Evolutionary conservation across 1,140 invertebrate genomes (phyloP).

Genomic region (Bilobella aurantiaca): DNA sequence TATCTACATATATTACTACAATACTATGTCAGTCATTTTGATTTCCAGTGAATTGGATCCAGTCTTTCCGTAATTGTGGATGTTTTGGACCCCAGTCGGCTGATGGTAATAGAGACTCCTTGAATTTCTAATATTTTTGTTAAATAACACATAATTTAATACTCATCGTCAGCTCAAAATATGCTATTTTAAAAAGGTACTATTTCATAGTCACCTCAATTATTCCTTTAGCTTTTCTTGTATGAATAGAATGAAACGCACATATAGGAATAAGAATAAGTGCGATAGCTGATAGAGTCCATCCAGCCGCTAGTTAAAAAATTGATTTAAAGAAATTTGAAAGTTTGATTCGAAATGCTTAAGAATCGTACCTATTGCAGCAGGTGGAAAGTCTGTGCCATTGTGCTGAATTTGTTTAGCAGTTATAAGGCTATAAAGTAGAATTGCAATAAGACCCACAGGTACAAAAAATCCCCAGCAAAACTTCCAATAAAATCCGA

Average conservation of each 20-base stretch:
- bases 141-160: neutral
- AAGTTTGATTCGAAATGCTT: neutral
- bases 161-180: neutral
- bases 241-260: conserved; percentile 38
- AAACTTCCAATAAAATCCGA: conserved; percentile 61
- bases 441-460: conserved; percentile 13
- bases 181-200: neutral
- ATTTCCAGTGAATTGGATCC: conserved; percentile 45
- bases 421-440: conserved; percentile 34
- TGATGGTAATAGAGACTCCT: conserved; percentile 43
- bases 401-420: conserved; percentile 46
- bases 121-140: conserved; percentile 42
- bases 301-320: conserved; percentile 39
- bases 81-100: conserved; percentile 52
- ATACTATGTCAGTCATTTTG: too few species aligned
- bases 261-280: conserved; percentile 50
- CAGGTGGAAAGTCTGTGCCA: conserved; percentile 23
- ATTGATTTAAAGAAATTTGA: neutral
- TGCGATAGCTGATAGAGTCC: conserved; percentile 47
- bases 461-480: conserved; percentile 50
- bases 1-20: too few species aligned
- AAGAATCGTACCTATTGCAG: conserved; percentile 22
- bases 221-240: conserved; percentile 26
- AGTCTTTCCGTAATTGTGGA: conserved; percentile 43
- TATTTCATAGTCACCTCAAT: conserved; percentile 13